phyloP scores from a whole-genome alignment of 2,888 invertebrate species.

The Eristalinus sepulchralis region DNA sequence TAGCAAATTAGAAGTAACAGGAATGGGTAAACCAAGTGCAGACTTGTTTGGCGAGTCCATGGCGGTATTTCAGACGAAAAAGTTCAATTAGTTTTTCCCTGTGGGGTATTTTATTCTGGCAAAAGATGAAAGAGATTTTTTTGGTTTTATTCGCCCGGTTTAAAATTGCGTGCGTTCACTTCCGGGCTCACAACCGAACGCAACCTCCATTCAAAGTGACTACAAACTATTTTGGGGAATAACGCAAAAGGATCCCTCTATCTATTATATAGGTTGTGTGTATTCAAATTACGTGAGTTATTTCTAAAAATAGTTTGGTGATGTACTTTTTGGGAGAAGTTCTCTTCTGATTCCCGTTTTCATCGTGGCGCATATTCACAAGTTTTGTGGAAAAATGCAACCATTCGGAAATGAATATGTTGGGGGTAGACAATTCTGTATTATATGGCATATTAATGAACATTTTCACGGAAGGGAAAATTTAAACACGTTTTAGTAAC shows the following conservation, averaged over 20 bases:
- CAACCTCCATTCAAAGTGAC: background rate
- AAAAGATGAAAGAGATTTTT: background rate
- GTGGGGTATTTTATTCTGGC: background rate
- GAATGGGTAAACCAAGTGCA: no score
- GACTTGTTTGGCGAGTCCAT: background rate
- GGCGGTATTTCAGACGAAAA: background rate
- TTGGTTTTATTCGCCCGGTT: background rate
- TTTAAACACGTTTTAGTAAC: no score
- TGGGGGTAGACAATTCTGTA: background rate
- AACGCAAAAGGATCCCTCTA: background rate
- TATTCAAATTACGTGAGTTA: conserved; percentile 37
- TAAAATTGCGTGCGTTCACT: background rate
- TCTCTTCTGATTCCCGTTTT: background rate
- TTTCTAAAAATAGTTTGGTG: conserved; percentile 40
- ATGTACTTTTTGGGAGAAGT: background rate
- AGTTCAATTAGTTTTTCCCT: background rate
- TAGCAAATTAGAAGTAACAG: no score
- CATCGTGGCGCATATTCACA: background rate
- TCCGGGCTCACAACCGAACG: background rate
- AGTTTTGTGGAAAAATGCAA: background rate
- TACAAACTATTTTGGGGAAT: background rate
- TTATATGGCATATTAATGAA: no score
- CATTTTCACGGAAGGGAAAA: no score
- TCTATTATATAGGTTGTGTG: background rate
- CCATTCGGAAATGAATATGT: background rate